Evolutionary conservation across 2,113 vertebrate genomes (phyloP), one percentile per base, ranked within the genome.

Genomic region (Nymphicus hollandicus): DNA sequence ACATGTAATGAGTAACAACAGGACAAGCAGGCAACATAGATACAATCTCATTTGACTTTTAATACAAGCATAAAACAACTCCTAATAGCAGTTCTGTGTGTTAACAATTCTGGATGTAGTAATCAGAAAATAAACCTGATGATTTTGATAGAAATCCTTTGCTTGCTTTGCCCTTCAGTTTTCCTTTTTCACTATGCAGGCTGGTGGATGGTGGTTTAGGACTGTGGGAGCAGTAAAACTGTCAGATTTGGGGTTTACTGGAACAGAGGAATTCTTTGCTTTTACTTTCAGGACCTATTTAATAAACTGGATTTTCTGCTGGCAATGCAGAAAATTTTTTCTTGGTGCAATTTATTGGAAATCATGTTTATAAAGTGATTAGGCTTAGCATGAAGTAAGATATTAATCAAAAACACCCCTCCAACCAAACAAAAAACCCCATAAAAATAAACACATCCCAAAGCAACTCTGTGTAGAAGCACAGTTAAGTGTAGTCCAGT

Each of bases 271-370:
- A 44, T 86, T n/a, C 12, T 37, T 28, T 41, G n/a, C 37, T 83
- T 89, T 80, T 17, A 17, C 39, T 93, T 86, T 63, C 24, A 28
- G 37, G 44, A 56, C 14, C n/a, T 39, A 8, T 52, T 13, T 58
- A 64, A 19, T 78, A 66, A 78, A 71, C 35, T 60, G 47, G 37
- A 47, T 87, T 93, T 95, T 93, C 70, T 82, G 61, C 52, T 85
- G 61, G 44, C 41, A 68, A 4, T 28, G 74, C 35, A 25, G 3
- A 41, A 41, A 41, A 41, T 13, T 41, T 72, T 90, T 79, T 47
- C 61, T 31, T 66, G 56, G 22, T 56, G 22, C 55, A n/a, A 3
- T 35, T 58, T 3, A 0, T 39, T 92, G 52, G 53, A 74, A 64
- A 50, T 70, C 53, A 10, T 41, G 25, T 60, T 93, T 6, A 13